Evolutionary conservation across 2,888 invertebrate species (phyloP).

Genomic region (Clepsis dumicolana): DNA sequence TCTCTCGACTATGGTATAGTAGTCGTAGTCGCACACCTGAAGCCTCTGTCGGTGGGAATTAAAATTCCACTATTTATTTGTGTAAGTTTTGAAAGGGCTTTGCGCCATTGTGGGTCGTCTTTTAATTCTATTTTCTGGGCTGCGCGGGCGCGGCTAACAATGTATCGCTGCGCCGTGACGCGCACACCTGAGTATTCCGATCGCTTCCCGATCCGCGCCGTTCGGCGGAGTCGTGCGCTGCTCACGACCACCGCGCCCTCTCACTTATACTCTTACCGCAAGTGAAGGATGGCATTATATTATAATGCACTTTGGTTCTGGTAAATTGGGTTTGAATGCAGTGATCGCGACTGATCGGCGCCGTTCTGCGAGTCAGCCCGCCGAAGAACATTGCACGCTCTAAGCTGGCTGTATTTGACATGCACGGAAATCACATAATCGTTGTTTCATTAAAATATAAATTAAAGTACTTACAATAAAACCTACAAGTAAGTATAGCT

Average conservation of each 20-base stretch:
- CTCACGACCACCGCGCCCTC: neutral
- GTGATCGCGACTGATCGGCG: slow-evolving; percentile 36
- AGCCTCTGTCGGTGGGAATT: slow-evolving; percentile 56
- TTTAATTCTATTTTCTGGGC: slow-evolving; percentile 76
- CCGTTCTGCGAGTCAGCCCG: slow-evolving; percentile 29
- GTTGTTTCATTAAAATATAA: no score
- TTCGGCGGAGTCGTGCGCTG: neutral
- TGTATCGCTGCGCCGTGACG: slow-evolving; percentile 60
- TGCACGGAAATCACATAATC: no score
- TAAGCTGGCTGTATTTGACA: slow-evolving; percentile 3
- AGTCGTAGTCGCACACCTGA: slow-evolving; percentile 49
- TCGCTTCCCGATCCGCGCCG: slow-evolving; percentile 49
- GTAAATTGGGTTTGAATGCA: slow-evolving; percentile 10
- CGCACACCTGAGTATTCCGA: slow-evolving; percentile 80
- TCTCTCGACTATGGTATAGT: slow-evolving; percentile 21
- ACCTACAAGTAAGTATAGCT: no score
- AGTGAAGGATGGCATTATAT: slow-evolving; percentile 16
- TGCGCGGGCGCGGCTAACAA: slow-evolving; percentile 62
- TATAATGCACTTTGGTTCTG: neutral
- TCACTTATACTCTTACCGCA: slow-evolving; percentile 10
- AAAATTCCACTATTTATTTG: slow-evolving; percentile 72
- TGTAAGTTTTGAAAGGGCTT: slow-evolving; percentile 70
- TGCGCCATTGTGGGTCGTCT: slow-evolving; percentile 75
- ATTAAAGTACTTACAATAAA: no score
- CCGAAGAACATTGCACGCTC: slow-evolving; percentile 36